Evolutionary conservation across 2,888 invertebrate species (phyloP).

Genomic region (Lacanobia wlatinum): DNA sequence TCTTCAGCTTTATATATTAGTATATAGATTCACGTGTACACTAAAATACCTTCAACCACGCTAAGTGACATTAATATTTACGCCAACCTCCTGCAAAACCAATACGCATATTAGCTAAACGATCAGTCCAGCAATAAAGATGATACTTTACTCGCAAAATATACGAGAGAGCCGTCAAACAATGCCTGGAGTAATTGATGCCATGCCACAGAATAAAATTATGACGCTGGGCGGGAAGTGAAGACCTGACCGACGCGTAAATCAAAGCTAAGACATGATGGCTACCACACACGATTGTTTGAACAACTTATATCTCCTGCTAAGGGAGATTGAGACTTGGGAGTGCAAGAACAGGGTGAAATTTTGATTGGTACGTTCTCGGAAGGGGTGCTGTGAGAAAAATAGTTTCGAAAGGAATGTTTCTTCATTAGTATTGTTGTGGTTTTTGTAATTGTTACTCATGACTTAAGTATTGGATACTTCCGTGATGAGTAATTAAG

Average conservation of each 20-base stretch:
- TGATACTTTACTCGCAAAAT: slow-evolving; percentile 56
- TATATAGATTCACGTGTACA: no score
- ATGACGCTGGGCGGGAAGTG: slow-evolving; percentile 86
- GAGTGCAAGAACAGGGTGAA: slow-evolving; percentile 4
- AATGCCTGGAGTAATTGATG: slow-evolving; percentile 66
- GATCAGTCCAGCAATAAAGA: slow-evolving; percentile 54
- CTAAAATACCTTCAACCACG: slow-evolving; percentile 7
- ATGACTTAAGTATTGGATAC: neutral
- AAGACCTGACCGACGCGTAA: slow-evolving; percentile 82
- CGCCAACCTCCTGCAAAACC: slow-evolving; percentile 35
- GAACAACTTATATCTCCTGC: slow-evolving; percentile 24
- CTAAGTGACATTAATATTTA: slow-evolving; percentile 53
- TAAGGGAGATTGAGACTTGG: slow-evolving; percentile 35
- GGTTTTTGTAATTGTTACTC: slow-evolving; percentile 18
- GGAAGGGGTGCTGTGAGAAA: slow-evolving; percentile 48
- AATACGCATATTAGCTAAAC: slow-evolving; percentile 53
- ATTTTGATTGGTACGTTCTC: slow-evolving; percentile 15
- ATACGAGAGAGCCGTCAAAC: slow-evolving; percentile 53
- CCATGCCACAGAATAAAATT: slow-evolving; percentile 73
- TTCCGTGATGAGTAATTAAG: neutral
- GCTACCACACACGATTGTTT: slow-evolving; percentile 63
- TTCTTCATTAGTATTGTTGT: slow-evolving; percentile 51
- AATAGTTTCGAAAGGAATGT: slow-evolving; percentile 48
- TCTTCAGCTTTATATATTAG: no score
- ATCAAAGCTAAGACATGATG: slow-evolving; percentile 75